A percentile compares a stretch with the other conserved stretches of the same genome.
Conservation (phyloP, 2,113 vertebrate species). For the Esox niger region DNA sequence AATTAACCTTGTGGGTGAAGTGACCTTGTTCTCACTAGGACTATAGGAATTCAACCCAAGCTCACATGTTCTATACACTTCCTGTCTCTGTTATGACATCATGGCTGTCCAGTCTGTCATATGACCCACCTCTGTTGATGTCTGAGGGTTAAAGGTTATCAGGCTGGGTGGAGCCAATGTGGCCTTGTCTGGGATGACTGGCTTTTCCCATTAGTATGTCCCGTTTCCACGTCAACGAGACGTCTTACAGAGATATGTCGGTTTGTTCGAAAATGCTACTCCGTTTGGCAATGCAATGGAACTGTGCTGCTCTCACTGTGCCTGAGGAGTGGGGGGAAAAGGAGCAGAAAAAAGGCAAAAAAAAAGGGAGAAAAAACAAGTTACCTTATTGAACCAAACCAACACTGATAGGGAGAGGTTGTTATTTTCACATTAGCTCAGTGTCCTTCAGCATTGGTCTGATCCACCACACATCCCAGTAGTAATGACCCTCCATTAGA, state of each 20-base stretch:
- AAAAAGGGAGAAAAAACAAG: not conserved
- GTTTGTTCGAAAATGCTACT: slow-evolving; percentile 22
- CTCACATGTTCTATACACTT: too few relatives aligned
- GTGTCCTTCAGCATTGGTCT: not conserved
- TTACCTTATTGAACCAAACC: not conserved
- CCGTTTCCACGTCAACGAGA: too few relatives aligned
- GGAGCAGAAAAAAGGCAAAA: slow-evolving; percentile 11
- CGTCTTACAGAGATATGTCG: not conserved
- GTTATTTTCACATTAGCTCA: too few relatives aligned
- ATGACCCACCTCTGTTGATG: too few relatives aligned
- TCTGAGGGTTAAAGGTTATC: too few relatives aligned
- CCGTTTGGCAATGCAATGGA: slow-evolving; percentile 3
- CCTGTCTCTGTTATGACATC: slow-evolving; percentile 4
- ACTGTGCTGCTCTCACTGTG: slow-evolving; percentile 20
- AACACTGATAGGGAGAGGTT: not conserved
- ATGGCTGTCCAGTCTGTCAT: too few relatives aligned
- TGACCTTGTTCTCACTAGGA: too few relatives aligned
- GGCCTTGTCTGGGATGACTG: too few relatives aligned
- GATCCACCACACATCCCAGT: not conserved
- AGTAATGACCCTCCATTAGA: not conserved
- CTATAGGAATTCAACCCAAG: too few relatives aligned
- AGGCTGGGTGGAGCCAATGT: too few relatives aligned
- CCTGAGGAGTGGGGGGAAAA: slow-evolving; percentile 18
- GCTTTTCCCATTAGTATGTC: too few relatives aligned
- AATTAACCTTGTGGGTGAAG: too few relatives aligned